A percentile compares a stretch with the other conserved stretches of the same genome.
Evolutionary conservation across 2,888 invertebrate species (phyloP).

Genomic region (Julus scandinavius): DNA sequence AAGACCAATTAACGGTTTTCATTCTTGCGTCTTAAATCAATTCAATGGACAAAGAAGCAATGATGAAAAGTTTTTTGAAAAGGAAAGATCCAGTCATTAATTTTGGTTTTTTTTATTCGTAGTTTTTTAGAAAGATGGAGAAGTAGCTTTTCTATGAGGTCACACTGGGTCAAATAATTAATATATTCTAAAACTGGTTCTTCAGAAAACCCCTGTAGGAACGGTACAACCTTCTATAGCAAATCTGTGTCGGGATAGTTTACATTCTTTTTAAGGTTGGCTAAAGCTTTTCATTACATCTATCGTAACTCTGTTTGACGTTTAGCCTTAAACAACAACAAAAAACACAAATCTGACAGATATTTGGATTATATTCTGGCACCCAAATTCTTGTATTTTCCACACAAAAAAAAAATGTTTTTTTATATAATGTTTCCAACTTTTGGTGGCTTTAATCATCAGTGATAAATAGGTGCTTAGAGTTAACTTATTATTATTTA

Average conservation of each 20-base stretch:
- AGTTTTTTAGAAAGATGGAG: not conserved
- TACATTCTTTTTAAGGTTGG: not conserved
- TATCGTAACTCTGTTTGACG: not conserved
- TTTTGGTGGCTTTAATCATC: not conserved
- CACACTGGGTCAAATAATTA: slow-evolving; percentile 17
- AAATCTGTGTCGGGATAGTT: not conserved
- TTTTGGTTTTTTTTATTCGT: not conserved
- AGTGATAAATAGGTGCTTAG: slow-evolving; percentile 4
- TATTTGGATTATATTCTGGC: too few relatives aligned
- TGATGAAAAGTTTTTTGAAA: not conserved
- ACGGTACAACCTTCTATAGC: not conserved
- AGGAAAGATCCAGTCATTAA: not conserved
- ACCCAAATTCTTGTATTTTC: not conserved
- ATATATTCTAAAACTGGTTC: slow-evolving; percentile 20
- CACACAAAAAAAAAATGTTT: not conserved
- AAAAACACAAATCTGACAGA: not conserved
- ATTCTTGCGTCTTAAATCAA: not conserved
- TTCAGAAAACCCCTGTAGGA: not conserved
- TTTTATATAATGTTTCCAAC: not conserved
- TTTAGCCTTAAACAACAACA: not conserved
- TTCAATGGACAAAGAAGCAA: slow-evolving; percentile 7
- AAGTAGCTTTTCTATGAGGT: not conserved
- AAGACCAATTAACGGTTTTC: not conserved
- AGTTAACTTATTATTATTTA: slow-evolving; percentile 8
- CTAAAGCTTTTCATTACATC: not conserved